Evolutionary conservation across 2,797 vertebrate species (phyloP).

Genomic region (Platyrinchus mystaceus): DNA sequence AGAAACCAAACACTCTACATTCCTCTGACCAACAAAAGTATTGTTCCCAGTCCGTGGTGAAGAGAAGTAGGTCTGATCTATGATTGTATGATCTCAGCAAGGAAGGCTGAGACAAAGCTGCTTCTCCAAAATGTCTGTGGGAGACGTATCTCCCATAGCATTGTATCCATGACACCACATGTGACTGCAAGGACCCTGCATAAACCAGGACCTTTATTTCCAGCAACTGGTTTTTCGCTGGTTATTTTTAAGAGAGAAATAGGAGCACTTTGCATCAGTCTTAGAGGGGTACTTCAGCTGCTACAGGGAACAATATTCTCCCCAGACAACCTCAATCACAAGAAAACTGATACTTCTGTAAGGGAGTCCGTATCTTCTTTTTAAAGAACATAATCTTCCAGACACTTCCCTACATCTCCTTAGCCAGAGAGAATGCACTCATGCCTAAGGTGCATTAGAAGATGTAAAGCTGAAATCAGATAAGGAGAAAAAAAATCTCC

Average conservation of each 20-base stretch:
- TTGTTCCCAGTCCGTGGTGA: background rate
- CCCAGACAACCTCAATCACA: background rate
- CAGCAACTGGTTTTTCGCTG: background rate
- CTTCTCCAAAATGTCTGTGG: background rate
- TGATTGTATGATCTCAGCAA: background rate
- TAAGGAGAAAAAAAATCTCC: background rate
- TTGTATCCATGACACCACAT: background rate
- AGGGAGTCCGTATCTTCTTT: background rate
- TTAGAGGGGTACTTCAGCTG: background rate
- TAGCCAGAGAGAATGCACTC: background rate
- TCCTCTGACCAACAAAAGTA: background rate
- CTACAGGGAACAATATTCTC: background rate
- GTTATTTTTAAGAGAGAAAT: background rate
- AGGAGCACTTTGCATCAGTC: background rate
- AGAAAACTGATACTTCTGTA: background rate
- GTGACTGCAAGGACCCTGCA: background rate
- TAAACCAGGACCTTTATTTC: background rate
- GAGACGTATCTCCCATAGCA: background rate
- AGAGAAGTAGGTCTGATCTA: background rate
- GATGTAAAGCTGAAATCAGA: background rate
- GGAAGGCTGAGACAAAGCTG: background rate
- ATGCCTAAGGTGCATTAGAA: constrained; percentile 14
- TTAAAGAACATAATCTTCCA: constrained; percentile 4
- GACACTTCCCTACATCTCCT: background rate
- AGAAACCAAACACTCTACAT: background rate